Evolutionary conservation across 2,888 invertebrate genomes (phyloP).

Genomic region (Rhaphigaster nebulosa): DNA sequence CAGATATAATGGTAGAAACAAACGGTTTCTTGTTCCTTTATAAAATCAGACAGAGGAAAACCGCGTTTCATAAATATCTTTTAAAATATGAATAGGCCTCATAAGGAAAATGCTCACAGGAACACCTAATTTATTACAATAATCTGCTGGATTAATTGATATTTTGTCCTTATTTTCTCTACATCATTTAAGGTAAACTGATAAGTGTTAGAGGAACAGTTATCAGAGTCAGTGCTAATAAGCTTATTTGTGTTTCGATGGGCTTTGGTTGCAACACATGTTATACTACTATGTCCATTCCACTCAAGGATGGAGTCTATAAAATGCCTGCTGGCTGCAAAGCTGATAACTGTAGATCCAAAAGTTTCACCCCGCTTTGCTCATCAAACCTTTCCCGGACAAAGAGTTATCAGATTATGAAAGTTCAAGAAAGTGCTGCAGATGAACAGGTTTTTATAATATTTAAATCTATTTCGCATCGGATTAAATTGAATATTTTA

Average conservation of each 20-base stretch:
- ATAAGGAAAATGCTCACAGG: neutral
- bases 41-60: no score
- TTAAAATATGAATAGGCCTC: neutral
- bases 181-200: conserved; percentile 74
- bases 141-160: neutral
- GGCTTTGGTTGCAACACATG: conserved; percentile 84
- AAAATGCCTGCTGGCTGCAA: conserved; percentile 74
- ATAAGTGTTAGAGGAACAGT: conserved; percentile 88
- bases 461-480: neutral
- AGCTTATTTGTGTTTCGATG: conserved; percentile 81
- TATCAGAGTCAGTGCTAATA: conserved; percentile 82
- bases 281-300: conserved; percentile 75
- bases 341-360: conserved; percentile 72
- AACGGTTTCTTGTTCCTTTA: no score
- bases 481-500: neutral
- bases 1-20: no score
- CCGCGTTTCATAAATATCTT: no score
- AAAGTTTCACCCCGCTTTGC: conserved; percentile 76
- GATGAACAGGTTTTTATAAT: conserved; percentile 69
- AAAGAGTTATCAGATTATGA: conserved; percentile 83
- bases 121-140: neutral
- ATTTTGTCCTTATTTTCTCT: neutral
- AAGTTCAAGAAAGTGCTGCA: conserved; percentile 82
- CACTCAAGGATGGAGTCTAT: conserved; percentile 76
- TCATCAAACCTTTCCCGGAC: conserved; percentile 81